phyloP scores from a whole-genome alignment of 92 coral and sea anemone genomes.

The Epizoanthus ramosus region DNA sequence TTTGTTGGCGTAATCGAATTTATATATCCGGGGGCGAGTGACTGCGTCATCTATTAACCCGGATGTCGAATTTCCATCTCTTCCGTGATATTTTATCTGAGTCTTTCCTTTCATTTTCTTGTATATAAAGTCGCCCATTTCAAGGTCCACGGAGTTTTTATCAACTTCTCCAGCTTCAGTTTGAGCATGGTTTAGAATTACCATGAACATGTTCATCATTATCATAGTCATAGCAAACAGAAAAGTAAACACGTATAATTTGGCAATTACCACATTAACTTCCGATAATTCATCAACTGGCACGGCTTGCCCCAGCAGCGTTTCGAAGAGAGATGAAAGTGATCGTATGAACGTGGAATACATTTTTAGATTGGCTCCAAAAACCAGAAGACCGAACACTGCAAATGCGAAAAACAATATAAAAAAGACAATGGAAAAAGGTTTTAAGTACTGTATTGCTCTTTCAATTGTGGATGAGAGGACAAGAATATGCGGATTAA shows the following conservation, averaged over 20 bases:
- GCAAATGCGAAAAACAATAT: background rate
- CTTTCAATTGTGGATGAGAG: constrained; percentile 6
- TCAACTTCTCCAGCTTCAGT: background rate
- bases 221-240: constrained; percentile 18
- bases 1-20: constrained; percentile 1
- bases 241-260: constrained; percentile 9
- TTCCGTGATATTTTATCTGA: background rate
- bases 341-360: constrained; percentile 15
- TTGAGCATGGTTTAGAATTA: constrained; percentile 24
- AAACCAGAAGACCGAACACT: constrained; percentile 8
- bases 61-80: background rate
- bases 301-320: constrained; percentile 10
- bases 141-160: background rate
- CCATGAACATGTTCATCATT: constrained; percentile 23
- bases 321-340: constrained; percentile 18
- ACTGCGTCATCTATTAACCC: background rate
- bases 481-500: constrained; percentile 3
- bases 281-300: constrained; percentile 20
- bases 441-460: background rate
- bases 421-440: constrained; percentile 19
- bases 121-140: constrained; percentile 16
- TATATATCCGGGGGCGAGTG: background rate
- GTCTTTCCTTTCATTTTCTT: background rate
- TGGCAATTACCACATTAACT: background rate
- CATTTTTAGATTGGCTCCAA: background rate